These are phyloP conservation scores for Phocoena sinus DNA, from an alignment of 2,113 vertebrate genomes.

Conservation along the genomic window DNA sequence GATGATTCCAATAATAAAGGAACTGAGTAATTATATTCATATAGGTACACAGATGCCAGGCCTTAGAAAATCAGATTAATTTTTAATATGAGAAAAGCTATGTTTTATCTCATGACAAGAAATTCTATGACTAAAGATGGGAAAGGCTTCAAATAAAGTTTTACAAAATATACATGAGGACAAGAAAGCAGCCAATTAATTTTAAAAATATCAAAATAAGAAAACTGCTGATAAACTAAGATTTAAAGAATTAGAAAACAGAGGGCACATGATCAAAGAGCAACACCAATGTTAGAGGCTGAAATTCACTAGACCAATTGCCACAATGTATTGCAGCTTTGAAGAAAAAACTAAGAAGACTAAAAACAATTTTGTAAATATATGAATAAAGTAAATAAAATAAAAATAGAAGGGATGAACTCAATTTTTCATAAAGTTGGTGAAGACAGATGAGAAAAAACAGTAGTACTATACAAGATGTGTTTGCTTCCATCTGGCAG, in stretches of 20 bases:
- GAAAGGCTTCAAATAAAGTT: neutral
- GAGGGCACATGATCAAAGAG: neutral
- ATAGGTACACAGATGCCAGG: neutral
- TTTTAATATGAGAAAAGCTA: neutral
- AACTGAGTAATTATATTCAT: neutral
- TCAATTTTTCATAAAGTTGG: neutral
- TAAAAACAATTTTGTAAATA: neutral
- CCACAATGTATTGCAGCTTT: neutral
- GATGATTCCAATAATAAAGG: neutral
- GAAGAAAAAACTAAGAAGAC: neutral
- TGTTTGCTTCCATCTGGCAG: neutral
- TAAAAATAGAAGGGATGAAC: neutral
- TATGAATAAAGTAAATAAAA: neutral
- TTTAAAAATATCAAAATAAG: neutral
- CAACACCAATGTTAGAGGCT: neutral
- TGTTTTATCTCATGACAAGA: neutral
- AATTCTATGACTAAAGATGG: neutral
- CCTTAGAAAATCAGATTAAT: neutral
- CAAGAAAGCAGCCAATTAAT: neutral
- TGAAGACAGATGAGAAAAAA: neutral
- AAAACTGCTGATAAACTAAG: neutral
- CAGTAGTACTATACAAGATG: neutral
- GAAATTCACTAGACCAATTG: neutral
- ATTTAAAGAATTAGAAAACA: neutral
- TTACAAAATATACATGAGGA: neutral